Percentiles rank a stretch among this genome's conserved stretches.
phyloP scores from a whole-genome alignment of 2,113 vertebrate species.

The Calyptomena viridis region DNA sequence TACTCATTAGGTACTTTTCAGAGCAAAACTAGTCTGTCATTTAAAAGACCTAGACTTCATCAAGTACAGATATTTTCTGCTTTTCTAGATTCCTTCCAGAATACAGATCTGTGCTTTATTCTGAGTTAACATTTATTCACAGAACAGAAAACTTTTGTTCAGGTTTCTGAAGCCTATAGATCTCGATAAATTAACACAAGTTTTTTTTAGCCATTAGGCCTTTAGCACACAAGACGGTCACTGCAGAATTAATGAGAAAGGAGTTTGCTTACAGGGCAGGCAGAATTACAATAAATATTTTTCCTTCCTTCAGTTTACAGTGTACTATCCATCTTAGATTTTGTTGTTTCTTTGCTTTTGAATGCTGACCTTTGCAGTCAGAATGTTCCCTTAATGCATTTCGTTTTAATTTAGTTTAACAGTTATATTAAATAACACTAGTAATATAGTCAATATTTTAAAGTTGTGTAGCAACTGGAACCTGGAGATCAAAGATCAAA shows the following conservation, averaged over 20 bases:
- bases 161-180: neutral
- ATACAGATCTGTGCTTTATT: neutral
- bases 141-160: neutral
- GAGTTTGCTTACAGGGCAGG: neutral
- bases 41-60: neutral
- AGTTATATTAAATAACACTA: neutral
- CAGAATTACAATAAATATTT: neutral
- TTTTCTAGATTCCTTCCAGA: neutral
- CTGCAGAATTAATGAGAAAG: neutral
- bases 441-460: neutral
- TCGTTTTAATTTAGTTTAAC: neutral
- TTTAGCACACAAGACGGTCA: neutral
- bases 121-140: neutral
- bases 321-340: neutral
- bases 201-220: neutral
- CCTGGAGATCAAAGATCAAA: neutral
- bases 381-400: neutral
- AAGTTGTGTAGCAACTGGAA: neutral
- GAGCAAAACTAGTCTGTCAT: neutral
- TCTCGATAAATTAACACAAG: fast-evolving
- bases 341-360: neutral
- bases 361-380: neutral
- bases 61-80: neutral
- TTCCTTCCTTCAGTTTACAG: neutral
- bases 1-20: neutral